A percentile compares a stretch with the other conserved stretches of the same genome.
phyloP scores from a whole-genome alignment of 2,888 invertebrate species.

The Folsomia candida region DNA sequence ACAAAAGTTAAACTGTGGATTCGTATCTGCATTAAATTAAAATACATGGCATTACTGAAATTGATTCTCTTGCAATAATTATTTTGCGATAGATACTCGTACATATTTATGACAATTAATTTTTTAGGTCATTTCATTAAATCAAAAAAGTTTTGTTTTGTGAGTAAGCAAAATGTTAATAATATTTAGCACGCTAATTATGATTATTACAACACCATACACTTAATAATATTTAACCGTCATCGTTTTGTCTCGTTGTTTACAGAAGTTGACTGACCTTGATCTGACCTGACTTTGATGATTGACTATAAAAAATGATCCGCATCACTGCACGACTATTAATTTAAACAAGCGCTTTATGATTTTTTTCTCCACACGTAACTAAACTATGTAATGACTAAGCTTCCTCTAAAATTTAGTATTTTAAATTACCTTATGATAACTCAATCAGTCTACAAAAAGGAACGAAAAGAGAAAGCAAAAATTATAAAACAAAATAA shows the following conservation, averaged over 20 bases:
- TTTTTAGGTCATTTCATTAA: background rate
- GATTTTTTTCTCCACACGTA: background rate
- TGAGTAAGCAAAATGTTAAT: background rate
- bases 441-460: background rate
- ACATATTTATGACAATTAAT: background rate
- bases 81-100: no score
- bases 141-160: no score
- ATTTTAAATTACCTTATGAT: background rate
- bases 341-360: background rate
- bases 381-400: background rate
- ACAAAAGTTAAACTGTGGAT: no score
- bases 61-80: no score
- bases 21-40: no score
- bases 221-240: background rate
- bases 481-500: background rate
- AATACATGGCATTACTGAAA: no score
- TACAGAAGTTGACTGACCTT: no score
- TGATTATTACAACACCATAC: background rate
- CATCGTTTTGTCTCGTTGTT: background rate
- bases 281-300: no score
- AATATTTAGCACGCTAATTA: background rate
- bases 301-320: background rate
- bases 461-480: background rate
- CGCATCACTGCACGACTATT: background rate
- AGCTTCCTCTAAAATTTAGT: no score